These are phyloP conservation scores for Hemichromis elongatus DNA, from an alignment of 2,113 vertebrate genomes.

Conservation along the genomic window DNA sequence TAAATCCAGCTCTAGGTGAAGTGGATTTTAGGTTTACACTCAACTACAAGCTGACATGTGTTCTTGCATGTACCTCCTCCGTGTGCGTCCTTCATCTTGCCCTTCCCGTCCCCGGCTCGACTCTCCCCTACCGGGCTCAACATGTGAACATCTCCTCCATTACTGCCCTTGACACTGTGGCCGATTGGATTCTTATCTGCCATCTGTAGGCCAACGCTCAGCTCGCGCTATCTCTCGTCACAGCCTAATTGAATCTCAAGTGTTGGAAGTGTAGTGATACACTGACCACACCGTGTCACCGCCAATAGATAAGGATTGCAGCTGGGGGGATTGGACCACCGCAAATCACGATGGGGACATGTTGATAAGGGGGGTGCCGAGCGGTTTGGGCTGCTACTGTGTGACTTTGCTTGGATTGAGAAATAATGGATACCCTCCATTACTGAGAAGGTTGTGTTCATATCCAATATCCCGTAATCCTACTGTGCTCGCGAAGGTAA, in stretches of 20 bases:
- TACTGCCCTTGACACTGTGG: slow-evolving; percentile 56
- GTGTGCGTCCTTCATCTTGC: slow-evolving; percentile 52
- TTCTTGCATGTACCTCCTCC: not conserved
- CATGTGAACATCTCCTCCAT: slow-evolving; percentile 54
- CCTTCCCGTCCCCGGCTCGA: slow-evolving; percentile 12
- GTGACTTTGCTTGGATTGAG: slow-evolving; percentile 30
- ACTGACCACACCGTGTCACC: slow-evolving; percentile 55
- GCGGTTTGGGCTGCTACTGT: slow-evolving; percentile 7
- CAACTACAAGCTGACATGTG: not conserved
- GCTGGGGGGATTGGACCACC: slow-evolving; percentile 42
- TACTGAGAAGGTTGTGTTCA: slow-evolving; percentile 37
- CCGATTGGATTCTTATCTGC: slow-evolving; percentile 71
- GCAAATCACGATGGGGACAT: slow-evolving; percentile 37
- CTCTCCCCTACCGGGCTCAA: not conserved
- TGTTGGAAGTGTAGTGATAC: slow-evolving; percentile 62
- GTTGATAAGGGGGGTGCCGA: slow-evolving; percentile 47
- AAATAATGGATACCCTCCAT: slow-evolving; percentile 51
- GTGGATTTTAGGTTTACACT: not conserved
- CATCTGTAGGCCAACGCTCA: slow-evolving; percentile 43
- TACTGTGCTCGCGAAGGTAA: slow-evolving; percentile 5
- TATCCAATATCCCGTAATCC: slow-evolving; percentile 41
- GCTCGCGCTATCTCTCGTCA: slow-evolving; percentile 40
- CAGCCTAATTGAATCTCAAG: slow-evolving; percentile 70
- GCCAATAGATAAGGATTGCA: slow-evolving; percentile 59
- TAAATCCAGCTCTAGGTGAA: not conserved